These are phyloP conservation scores for Timema cristinae DNA, from an alignment of 2,888 invertebrate genomes.

Conservation along the genomic window DNA sequence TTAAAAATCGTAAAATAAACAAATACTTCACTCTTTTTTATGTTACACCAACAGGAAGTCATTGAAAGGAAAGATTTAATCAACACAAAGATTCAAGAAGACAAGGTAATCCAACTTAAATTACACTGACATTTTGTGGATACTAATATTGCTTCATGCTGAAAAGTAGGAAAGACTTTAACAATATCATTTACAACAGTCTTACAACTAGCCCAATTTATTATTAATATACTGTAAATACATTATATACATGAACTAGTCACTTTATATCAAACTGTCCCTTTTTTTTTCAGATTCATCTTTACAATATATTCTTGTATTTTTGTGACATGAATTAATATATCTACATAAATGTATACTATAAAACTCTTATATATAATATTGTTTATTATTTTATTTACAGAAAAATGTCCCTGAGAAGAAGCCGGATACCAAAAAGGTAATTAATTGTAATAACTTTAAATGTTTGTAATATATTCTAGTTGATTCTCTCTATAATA, in stretches of 20 bases:
- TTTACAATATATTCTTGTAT: too few relatives aligned
- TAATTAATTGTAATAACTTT: conserved; percentile 1
- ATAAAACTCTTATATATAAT: not conserved
- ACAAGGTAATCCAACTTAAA: conserved; percentile 26
- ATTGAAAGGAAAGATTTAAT: conserved; percentile 25
- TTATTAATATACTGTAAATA: not conserved
- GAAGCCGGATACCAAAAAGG: conserved; percentile 24
- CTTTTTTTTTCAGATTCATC: too few relatives aligned
- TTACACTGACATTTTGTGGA: not conserved
- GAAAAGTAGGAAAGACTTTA: not conserved
- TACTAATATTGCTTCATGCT: not conserved
- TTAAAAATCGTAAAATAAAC: too few relatives aligned
- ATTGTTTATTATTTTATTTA: conserved; percentile 15
- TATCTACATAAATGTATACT: too few relatives aligned
- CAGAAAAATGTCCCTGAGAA: conserved; percentile 25
- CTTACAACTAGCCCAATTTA: not conserved
- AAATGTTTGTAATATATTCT: not conserved
- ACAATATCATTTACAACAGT: not conserved
- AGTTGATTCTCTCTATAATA: too few relatives aligned
- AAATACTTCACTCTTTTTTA: too few relatives aligned
- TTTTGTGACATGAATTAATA: too few relatives aligned
- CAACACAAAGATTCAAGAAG: conserved; percentile 30
- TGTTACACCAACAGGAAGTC: conserved; percentile 24
- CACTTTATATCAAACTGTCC: too few relatives aligned
- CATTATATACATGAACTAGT: too few relatives aligned